phyloP scores from a whole-genome alignment of 2,113 vertebrate genomes.

The Solenodon paradoxus region DNA sequence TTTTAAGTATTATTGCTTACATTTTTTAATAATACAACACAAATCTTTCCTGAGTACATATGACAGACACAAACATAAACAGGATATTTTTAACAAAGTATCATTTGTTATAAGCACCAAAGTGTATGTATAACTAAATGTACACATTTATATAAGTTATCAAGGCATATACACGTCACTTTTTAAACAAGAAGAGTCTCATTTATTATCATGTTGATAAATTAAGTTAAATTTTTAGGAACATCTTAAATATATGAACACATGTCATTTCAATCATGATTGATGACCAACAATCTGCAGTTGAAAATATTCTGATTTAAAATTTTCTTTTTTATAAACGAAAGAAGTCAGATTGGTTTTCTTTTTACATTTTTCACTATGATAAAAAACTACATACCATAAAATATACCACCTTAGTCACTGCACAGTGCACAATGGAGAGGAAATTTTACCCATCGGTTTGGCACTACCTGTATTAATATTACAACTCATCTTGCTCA shows the following conservation, averaged over 20 bases:
- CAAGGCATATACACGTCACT: neutral
- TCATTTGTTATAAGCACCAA: no score
- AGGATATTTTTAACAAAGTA: neutral
- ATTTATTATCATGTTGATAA: no score
- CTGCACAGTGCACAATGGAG: neutral
- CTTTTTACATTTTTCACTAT: neutral
- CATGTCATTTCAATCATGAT: neutral
- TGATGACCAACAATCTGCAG: neutral
- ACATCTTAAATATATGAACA: no score
- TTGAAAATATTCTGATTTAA: constrained; percentile 19
- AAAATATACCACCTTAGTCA: neutral
- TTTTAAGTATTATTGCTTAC: neutral
- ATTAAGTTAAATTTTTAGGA: no score
- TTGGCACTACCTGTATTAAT: neutral
- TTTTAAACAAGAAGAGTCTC: no score
- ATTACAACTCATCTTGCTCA: neutral
- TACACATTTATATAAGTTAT: neutral
- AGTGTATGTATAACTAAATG: neutral
- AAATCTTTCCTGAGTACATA: neutral
- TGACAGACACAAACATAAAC: neutral
- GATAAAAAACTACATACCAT: neutral
- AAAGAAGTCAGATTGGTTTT: neutral
- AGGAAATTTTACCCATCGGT: neutral
- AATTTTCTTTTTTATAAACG: neutral
- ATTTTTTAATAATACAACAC: neutral